phyloP scores from a whole-genome alignment of 2,113 vertebrate species.

The Limnothrissa miodon region DNA sequence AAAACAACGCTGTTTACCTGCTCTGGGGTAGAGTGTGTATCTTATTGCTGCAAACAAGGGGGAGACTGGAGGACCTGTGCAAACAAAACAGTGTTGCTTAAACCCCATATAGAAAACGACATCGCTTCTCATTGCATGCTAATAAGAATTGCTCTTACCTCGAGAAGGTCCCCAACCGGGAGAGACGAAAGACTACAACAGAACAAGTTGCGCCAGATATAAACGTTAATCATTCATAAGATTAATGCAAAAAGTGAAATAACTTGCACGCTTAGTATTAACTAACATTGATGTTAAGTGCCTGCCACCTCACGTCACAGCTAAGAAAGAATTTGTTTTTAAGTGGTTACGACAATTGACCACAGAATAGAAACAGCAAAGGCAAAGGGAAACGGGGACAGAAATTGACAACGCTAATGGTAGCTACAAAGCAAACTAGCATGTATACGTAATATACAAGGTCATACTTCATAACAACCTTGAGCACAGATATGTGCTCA shows the following conservation, averaged over 20 bases:
- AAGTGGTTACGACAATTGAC: too few relatives aligned
- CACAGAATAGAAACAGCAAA: neutral
- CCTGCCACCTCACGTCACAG: neutral
- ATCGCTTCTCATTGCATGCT: neutral
- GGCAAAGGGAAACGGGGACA: neutral
- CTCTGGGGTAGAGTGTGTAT: neutral
- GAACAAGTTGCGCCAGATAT: neutral
- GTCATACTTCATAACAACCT: conserved; percentile 16
- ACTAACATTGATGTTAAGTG: neutral
- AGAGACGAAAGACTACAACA: neutral
- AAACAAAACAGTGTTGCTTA: neutral
- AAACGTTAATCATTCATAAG: neutral
- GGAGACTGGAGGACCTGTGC: neutral
- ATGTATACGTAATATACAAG: neutral
- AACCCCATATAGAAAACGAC: neutral
- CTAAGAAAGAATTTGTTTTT: neutral
- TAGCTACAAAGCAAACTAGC: neutral
- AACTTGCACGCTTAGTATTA: too few relatives aligned
- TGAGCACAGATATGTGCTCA: neutral
- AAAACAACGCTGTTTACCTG: neutral
- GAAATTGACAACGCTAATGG: neutral
- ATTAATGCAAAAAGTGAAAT: neutral
- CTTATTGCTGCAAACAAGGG: neutral
- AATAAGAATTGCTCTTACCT: neutral
- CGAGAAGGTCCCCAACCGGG: neutral